A percentile compares a stretch with the other conserved stretches of the same genome.
Conservation (phyloP, 2,113 vertebrate species). For the Odocoileus hemionus region DNA sequence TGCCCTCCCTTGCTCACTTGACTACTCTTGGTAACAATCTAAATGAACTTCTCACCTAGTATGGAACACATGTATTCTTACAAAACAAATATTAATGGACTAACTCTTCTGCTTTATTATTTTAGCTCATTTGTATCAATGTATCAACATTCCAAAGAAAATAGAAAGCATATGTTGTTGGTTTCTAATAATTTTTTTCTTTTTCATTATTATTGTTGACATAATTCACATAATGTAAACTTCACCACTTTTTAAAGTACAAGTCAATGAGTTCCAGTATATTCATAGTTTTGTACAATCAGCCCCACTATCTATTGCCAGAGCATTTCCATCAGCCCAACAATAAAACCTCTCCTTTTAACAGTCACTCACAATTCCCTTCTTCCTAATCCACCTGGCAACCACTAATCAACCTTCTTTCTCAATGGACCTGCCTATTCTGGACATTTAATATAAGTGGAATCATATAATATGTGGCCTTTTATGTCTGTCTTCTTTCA, state of each 20-base stretch:
- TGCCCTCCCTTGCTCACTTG: background rate
- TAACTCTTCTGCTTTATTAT: conserved; percentile 11
- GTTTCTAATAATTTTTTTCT: background rate
- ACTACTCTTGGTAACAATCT: background rate
- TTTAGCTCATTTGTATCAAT: background rate
- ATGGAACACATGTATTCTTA: background rate
- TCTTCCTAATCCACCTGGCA: background rate
- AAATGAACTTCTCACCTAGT: background rate
- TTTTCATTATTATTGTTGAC: background rate
- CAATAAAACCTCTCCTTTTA: background rate
- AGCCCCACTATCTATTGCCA: background rate
- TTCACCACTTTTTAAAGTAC: background rate
- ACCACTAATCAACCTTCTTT: background rate
- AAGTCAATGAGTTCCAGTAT: background rate
- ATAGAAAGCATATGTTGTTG: background rate
- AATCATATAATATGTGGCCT: background rate
- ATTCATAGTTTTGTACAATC: background rate
- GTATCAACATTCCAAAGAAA: conserved; percentile 28
- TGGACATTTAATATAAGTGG: background rate
- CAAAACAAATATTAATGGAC: background rate
- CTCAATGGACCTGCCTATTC: background rate
- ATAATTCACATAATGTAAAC: background rate
- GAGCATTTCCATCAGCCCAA: background rate
- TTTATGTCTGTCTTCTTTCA: background rate
- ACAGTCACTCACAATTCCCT: background rate